Percentiles rank a stretch among this genome's conserved stretches.
These are phyloP conservation scores for Rattus norvegicus DNA, from an alignment of 2,113 vertebrate species.

Conservation along the genomic window DNA sequence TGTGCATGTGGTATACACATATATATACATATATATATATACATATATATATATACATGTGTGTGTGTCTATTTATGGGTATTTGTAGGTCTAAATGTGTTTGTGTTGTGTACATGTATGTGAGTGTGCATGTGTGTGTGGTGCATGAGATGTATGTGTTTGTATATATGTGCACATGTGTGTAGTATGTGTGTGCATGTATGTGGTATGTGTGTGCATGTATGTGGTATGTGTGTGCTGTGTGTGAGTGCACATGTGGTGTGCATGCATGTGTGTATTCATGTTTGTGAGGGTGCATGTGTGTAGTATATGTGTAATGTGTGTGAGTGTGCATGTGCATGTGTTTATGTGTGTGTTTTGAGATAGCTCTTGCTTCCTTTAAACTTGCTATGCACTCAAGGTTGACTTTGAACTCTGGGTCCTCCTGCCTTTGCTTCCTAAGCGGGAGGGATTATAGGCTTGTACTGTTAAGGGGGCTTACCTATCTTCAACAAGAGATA, in stretches of 20 bases:
- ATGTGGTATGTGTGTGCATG: background rate
- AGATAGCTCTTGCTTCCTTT: background rate
- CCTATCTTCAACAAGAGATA: background rate
- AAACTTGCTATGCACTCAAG: background rate
- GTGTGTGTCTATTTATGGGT: too few species aligned
- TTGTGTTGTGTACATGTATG: background rate
- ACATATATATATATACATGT: too few species aligned
- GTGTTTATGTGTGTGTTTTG: background rate
- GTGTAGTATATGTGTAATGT: background rate
- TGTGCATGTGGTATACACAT: too few species aligned
- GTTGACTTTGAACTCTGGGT: background rate
- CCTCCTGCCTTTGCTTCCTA: background rate
- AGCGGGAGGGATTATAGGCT: background rate
- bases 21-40: too few species aligned
- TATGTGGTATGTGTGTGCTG: background rate
- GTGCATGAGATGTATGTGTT: background rate
- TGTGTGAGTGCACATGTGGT: background rate
- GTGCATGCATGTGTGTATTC: background rate
- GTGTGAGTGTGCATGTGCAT: background rate
- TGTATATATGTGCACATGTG: background rate
- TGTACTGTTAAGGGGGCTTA: background rate
- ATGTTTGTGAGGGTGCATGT: background rate
- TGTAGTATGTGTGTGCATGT: background rate
- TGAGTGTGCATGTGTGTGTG: background rate
- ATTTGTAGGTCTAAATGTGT: too few species aligned